A percentile compares a stretch with the other conserved stretches of the same genome.
phyloP scores from a whole-genome alignment of 1,140 invertebrate genomes.

The Pseudomyrmex flavicornis region DNA sequence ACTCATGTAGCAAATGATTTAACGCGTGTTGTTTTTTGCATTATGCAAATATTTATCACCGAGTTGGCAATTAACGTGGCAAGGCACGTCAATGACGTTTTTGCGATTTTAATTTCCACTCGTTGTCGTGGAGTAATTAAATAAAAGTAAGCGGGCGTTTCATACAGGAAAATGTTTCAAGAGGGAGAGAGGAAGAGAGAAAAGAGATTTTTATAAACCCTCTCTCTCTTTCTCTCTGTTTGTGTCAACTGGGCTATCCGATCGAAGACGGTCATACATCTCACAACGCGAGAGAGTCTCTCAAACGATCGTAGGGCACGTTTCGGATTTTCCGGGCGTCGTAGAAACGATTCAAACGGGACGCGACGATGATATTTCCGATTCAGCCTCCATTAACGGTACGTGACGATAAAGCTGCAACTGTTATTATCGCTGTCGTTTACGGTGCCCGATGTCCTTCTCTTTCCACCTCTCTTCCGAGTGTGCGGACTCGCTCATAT shows the following conservation, averaged over 20 bases:
- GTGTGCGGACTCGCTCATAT: conserved; percentile 35
- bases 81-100: conserved; percentile 31
- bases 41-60: not conserved
- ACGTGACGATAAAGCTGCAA: conserved; percentile 62
- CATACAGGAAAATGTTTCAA: not conserved
- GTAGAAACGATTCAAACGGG: conserved; percentile 14
- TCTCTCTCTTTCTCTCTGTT: not conserved
- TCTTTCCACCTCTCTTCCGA: not conserved
- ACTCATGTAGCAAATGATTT: not conserved
- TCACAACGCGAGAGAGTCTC: conserved; percentile 15
- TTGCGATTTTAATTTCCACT: conserved; percentile 66
- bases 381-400: conserved; percentile 61
- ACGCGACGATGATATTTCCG: conserved; percentile 45
- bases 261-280: conserved; percentile 29
- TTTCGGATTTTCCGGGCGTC: conserved; percentile 27
- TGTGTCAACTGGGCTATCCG: conserved; percentile 36
- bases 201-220: conserved; percentile 32
- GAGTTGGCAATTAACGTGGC: conserved; percentile 28
- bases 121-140: conserved; percentile 67
- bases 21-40: too few species aligned
- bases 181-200: conserved; percentile 21
- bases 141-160: conserved; percentile 60
- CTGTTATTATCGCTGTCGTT: conserved; percentile 56
- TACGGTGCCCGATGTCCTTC: conserved; percentile 37
- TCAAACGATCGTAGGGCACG: conserved; percentile 27